Conservation (phyloP, 2,113 vertebrate species). For the Stigmatopora nigra region DNA sequence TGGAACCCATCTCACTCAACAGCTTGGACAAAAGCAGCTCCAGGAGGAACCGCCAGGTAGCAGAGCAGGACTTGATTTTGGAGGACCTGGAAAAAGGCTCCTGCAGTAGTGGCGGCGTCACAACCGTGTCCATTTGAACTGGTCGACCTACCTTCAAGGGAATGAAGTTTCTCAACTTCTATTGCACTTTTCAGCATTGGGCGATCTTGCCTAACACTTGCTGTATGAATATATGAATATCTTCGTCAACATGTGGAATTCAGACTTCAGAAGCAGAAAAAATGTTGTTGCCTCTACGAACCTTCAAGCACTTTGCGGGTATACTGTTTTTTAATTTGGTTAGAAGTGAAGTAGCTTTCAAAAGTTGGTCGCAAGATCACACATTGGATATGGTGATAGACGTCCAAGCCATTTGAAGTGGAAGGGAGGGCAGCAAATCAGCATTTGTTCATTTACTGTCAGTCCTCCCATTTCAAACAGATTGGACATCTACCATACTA, state of each 20-base stretch:
- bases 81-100: constrained; percentile 71
- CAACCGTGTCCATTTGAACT: constrained; percentile 63
- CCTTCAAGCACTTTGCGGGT: background rate
- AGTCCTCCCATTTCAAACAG: too few relatives aligned
- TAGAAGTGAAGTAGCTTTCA: too few relatives aligned
- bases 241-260: background rate
- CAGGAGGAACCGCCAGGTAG: constrained; percentile 52
- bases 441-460: too few relatives aligned
- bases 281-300: background rate
- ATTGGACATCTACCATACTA: too few relatives aligned
- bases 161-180: background rate
- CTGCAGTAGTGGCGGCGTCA: constrained; percentile 54
- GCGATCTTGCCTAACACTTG: background rate
- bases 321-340: background rate
- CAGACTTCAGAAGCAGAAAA: background rate
- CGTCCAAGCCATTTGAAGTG: too few relatives aligned
- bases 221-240: background rate
- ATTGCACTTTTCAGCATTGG: background rate
- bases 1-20: constrained; percentile 69
- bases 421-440: too few relatives aligned
- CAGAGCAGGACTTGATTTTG: constrained; percentile 72
- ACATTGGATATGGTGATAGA: too few relatives aligned
- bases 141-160: constrained; percentile 1
- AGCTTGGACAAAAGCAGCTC: constrained; percentile 57
- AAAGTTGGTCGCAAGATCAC: too few relatives aligned